These are phyloP conservation scores for Promerops cafer DNA, from an alignment of 2,113 vertebrate species.

Conservation along the genomic window DNA sequence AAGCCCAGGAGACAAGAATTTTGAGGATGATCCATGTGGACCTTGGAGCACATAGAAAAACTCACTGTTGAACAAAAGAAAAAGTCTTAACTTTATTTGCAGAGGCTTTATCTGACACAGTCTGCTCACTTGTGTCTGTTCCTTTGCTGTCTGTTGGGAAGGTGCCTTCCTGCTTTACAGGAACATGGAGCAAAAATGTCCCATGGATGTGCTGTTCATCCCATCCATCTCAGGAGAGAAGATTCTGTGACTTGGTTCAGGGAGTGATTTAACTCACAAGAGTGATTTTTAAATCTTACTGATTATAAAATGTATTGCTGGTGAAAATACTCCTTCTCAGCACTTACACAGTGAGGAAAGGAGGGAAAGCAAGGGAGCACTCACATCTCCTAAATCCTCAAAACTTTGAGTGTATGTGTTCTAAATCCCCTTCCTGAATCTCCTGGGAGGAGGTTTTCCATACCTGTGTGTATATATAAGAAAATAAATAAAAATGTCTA, in stretches of 20 bases:
- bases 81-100: background rate
- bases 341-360: accelerated
- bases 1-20: background rate
- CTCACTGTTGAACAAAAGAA: background rate
- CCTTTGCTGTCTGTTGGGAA: background rate
- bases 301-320: background rate
- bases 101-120: background rate
- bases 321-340: background rate
- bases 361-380: background rate
- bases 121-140: background rate
- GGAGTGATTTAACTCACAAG: background rate
- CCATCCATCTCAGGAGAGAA: background rate
- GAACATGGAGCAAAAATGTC: background rate
- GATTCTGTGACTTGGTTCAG: background rate
- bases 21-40: background rate
- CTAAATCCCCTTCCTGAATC: background rate
- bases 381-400: background rate
- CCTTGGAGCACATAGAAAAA: background rate
- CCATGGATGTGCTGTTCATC: background rate
- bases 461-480: accelerated
- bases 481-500: background rate
- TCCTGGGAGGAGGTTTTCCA: background rate
- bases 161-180: background rate
- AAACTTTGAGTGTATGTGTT: accelerated
- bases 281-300: background rate